Evolutionary conservation across 1,140 invertebrate species (phyloP).

Genomic region (Dendroctonus valens): DNA sequence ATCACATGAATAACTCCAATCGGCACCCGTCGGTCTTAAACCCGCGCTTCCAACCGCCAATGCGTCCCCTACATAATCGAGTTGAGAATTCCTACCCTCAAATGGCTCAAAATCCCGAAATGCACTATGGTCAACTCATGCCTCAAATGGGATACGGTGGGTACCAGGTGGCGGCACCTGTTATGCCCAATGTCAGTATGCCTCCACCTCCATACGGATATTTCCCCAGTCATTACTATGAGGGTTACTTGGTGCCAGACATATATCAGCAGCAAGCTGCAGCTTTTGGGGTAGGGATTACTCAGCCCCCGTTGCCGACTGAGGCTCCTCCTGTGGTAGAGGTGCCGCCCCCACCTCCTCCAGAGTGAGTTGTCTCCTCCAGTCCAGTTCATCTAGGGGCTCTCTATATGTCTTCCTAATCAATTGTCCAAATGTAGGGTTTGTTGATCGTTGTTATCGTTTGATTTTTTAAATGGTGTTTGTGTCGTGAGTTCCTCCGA

Average conservation of each 20-base stretch:
- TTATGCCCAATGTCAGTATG: constrained; percentile 34
- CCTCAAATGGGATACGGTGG: constrained; percentile 17
- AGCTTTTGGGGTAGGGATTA: constrained; percentile 5
- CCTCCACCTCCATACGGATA: constrained; percentile 28
- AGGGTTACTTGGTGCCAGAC: constrained; percentile 16
- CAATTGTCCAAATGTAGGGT: too few relatives aligned
- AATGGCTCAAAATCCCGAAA: too few relatives aligned
- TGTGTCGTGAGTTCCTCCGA: too few relatives aligned
- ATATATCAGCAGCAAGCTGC: constrained; percentile 40
- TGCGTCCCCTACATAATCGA: too few relatives aligned
- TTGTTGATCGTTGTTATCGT: too few relatives aligned
- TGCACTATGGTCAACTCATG: background rate
- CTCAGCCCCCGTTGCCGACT: constrained; percentile 50
- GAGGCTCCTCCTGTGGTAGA: constrained; percentile 50
- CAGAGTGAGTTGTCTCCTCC: constrained; percentile 49
- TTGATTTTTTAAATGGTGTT: too few relatives aligned
- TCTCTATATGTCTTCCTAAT: constrained; percentile 1
- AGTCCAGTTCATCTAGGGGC: too few relatives aligned
- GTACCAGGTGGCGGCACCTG: constrained; percentile 23
- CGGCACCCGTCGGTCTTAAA: too few relatives aligned
- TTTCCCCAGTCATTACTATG: constrained; percentile 28
- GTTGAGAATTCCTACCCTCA: too few relatives aligned
- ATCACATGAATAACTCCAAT: too few relatives aligned
- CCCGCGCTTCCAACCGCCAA: too few relatives aligned
- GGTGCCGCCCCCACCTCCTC: constrained; percentile 53